A percentile compares a stretch with the other conserved stretches of the same genome.
These are phyloP conservation scores for Ceratitis capitata DNA, from an alignment of 1,140 invertebrate species.

Conservation along the genomic window DNA sequence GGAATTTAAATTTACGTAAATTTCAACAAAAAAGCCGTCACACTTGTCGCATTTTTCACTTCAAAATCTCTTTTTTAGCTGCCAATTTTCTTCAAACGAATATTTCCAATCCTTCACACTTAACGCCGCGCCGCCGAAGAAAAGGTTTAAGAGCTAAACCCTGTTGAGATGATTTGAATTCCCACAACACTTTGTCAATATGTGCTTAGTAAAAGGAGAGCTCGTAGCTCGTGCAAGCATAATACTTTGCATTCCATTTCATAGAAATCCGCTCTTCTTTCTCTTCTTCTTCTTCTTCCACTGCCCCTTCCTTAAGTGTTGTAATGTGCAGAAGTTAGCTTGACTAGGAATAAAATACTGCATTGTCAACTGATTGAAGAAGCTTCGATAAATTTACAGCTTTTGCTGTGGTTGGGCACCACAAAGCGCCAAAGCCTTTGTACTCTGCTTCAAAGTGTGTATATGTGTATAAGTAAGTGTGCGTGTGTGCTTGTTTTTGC, in stretches of 20 bases:
- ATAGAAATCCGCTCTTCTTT: background rate
- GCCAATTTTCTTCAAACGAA: conserved; percentile 20
- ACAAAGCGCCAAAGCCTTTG: background rate
- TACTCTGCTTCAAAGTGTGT: background rate
- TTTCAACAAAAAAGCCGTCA: background rate
- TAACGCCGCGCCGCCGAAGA: background rate
- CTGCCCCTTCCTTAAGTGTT: background rate
- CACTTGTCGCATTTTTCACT: background rate
- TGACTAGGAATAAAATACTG: conserved; percentile 15
- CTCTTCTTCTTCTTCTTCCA: background rate
- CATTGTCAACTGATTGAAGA: conserved; percentile 35
- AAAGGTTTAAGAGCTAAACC: conserved; percentile 65
- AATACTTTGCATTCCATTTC: conserved; percentile 29
- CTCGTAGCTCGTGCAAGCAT: conserved; percentile 9
- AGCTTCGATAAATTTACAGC: conserved; percentile 37
- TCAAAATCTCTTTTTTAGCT: conserved; percentile 10
- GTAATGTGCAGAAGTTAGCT: background rate
- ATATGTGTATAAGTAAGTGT: background rate
- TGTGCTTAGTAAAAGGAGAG: conserved; percentile 36
- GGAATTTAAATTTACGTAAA: conserved; percentile 19
- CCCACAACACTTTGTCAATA: conserved; percentile 63
- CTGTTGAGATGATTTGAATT: conserved; percentile 65
- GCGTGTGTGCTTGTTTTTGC: background rate
- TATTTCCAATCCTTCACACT: background rate
- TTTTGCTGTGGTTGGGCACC: conserved; percentile 11